Base-by-base conservation (phyloP, 2,888 invertebrate species). In the Hololepta plana region DNA sequence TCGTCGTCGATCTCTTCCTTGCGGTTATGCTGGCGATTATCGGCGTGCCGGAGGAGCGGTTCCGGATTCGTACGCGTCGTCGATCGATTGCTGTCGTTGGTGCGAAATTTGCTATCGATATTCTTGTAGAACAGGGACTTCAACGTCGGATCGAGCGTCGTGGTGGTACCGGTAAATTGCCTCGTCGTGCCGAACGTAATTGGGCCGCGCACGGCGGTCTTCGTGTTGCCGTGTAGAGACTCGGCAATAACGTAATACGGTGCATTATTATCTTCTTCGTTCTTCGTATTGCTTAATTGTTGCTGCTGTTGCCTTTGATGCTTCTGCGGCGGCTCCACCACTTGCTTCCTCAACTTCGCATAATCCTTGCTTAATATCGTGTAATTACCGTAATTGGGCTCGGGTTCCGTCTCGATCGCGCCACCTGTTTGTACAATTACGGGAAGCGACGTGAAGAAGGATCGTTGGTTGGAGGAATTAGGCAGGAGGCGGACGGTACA, bases 291-390 rank as follows among this genome's bases (percentile, higher is more conserved):
- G 7, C 7, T 17, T 27, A 24, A 15, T 14, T 24, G 28, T 22
- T 2, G 15, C 24, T 23, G 25, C 28, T 24, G 11, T 25, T 23
- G 33, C 12, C 17, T 32, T 29, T 32, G n/a, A 30, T 26, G 9
- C 9, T 11, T 12, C 28, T 20, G 17, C n/a, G 12, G 15, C 28
- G n/a, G 4, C 22, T 27, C 20, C 12, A 15, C 15, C 2, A 35
- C 37, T 43, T 60, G 59, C 41, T 60, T 61, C 11, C 59, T 52
- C 25, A 62, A 46, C 39, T 62, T 62, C 4, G 61, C 59, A 36
- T 62, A 61, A 34, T 61, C 60, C 42, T 60, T 59, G 39, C 61
- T 62, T 26, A 62, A 53, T 20, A 53, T 57, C 10, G 61, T 60
- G 36, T 54, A 57, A 11, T 58, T 51, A 11, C 59, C 61, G 38